Percentiles rank a stretch among this genome's conserved stretches.
Evolutionary conservation across 2,888 invertebrate genomes (phyloP).

Genomic region (Aethes cnicana): DNA sequence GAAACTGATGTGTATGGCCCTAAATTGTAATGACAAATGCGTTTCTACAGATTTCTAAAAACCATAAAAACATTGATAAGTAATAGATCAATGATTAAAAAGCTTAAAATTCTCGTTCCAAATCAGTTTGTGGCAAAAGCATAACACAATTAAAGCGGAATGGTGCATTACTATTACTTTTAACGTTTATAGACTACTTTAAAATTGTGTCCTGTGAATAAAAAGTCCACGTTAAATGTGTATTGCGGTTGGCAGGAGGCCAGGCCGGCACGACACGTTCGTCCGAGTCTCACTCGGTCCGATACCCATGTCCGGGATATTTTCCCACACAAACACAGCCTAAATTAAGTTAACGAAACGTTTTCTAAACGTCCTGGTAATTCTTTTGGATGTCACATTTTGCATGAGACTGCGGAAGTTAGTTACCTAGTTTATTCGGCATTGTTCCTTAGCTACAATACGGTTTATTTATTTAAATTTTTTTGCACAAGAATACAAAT

Average conservation of each 20-base stretch:
- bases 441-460: too few relatives aligned
- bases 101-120: not conserved
- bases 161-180: conserved; percentile 57
- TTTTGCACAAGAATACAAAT: too few relatives aligned
- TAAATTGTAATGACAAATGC: too few relatives aligned
- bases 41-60: too few relatives aligned
- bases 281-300: conserved; percentile 62
- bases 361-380: conserved; percentile 17
- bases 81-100: too few relatives aligned
- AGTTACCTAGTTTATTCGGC: too few relatives aligned
- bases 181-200: conserved; percentile 71
- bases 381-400: too few relatives aligned
- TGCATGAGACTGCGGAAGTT: too few relatives aligned
- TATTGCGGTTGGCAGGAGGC: conserved; percentile 68
- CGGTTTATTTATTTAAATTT: too few relatives aligned
- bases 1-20: too few relatives aligned
- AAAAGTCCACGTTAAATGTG: conserved; percentile 62
- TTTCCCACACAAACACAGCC: conserved; percentile 59
- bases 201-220: conserved; percentile 73
- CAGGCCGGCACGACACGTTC: conserved; percentile 61
- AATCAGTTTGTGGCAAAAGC: conserved; percentile 34
- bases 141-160: conserved; percentile 46
- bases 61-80: too few relatives aligned
- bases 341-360: conserved; percentile 43
- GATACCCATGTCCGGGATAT: conserved; percentile 50